Base-by-base conservation (phyloP, 2,888 invertebrate genomes). In the Desoria tigrina region DNA sequence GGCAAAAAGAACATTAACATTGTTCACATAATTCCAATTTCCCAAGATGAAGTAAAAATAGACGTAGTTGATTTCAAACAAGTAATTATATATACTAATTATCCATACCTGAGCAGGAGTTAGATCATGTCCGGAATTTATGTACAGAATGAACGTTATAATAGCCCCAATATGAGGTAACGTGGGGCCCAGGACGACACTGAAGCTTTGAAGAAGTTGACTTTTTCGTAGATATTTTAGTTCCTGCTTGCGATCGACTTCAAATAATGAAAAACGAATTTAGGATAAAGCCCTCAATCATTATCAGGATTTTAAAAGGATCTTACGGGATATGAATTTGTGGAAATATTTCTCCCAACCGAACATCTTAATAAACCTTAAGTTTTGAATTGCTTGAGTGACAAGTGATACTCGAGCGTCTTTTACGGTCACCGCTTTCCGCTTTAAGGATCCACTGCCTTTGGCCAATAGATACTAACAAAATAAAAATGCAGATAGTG, bases 351-450 rank as follows among this genome's bases (percentile, higher is more conserved):
- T 82, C 76, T 87, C 87, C 86, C 86, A 86, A 1, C 84, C 84
- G 78, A 86, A 86, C 82, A 87, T 84, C 79, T 87, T 87, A 65
- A 87, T 84, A 26, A 85, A 79, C 76, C 85, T 84, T 50, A 87
- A 84, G 75, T 81, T 83, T 28, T 82, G 81, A 16, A 87, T 79
- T 16, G 86, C 80, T 76, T 87, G 86, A 59, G 82, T 83, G 78
- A 86, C 84, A 66, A 83, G 79, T 42, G 82, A 80, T 4, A 86
- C 79, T 63, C 84, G 79, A 64, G 79, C 74, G 73, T 82, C 82
- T 18, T 80, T 78, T 7, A 78, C 74, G n/a, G 63, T 61, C 4
- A 81, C 73, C 2, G 79, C 78, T 66, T 78, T 78, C 24, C 78
- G 74, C 32, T 79, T 77, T 42, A 79, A 77, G 49, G 81, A 79